phyloP scores from a whole-genome alignment of 1,140 invertebrate genomes.

The Ruditapes philippinarum region DNA sequence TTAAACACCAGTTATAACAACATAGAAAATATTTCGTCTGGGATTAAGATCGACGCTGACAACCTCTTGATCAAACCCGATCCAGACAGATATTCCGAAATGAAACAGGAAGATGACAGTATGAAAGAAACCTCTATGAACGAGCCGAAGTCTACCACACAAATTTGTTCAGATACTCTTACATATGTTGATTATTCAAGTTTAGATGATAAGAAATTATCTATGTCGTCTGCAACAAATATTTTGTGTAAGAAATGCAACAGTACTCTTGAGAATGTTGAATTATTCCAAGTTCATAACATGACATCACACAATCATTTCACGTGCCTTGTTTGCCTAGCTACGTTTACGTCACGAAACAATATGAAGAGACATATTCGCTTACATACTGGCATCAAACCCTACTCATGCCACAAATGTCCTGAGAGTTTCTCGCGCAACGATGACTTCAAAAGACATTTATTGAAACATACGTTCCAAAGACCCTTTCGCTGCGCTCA shows the following conservation, averaged over 20 bases:
- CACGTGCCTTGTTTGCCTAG: conserved; percentile 79
- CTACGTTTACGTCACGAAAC: too few species aligned
- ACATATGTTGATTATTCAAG: conserved; percentile 1
- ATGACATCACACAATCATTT: conserved; percentile 73
- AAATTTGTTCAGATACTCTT: conserved; percentile 30
- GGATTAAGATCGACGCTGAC: too few species aligned
- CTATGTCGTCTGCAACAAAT: conserved; percentile 54
- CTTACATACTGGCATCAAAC: conserved; percentile 82
- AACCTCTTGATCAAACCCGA: neutral
- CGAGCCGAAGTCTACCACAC: neutral
- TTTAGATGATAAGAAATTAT: conserved; percentile 10
- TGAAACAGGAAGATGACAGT: neutral
- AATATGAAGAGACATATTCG: conserved; percentile 96
- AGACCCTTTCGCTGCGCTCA: conserved; percentile 79
- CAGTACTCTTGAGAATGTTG: conserved; percentile 62
- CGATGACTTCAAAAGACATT: conserved; percentile 90
- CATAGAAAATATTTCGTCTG: too few species aligned
- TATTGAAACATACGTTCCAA: conserved; percentile 88
- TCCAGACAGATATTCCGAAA: neutral
- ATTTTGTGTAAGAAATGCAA: conserved; percentile 77
- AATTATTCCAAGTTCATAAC: conserved; percentile 77
- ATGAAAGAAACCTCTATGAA: neutral
- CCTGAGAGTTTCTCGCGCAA: conserved; percentile 91
- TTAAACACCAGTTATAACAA: too few species aligned
- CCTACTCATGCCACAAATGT: conserved; percentile 88